A percentile compares a stretch with the other conserved stretches of the same genome.
Conservation (phyloP, 1,140 invertebrate genomes). For the Trialeurodes vaporariorum region DNA sequence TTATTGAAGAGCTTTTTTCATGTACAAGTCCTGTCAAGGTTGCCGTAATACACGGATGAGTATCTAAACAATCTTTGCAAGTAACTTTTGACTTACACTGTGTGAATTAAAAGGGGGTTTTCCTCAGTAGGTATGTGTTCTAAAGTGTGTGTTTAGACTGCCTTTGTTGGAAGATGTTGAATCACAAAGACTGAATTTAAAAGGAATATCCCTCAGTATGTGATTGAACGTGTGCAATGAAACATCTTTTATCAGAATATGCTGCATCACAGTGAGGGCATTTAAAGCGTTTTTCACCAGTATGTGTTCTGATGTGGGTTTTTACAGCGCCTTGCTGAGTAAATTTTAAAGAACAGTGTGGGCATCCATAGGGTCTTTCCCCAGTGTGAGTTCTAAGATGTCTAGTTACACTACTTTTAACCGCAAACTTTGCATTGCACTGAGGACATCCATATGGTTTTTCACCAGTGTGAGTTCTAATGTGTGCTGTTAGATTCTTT, state of each 20-base stretch:
- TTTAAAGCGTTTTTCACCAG: constrained; percentile 52
- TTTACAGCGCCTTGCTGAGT: constrained; percentile 37
- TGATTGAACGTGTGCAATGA: constrained; percentile 39
- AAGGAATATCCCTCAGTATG: constrained; percentile 61
- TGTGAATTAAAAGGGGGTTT: too few species aligned
- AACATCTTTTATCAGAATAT: constrained; percentile 28
- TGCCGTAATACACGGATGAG: too few species aligned
- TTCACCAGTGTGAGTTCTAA: constrained; percentile 25
- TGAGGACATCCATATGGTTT: constrained; percentile 36
- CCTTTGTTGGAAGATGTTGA: constrained; percentile 47
- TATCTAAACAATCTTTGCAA: too few species aligned
- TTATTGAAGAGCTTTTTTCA: too few species aligned
- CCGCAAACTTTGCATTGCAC: constrained; percentile 37
- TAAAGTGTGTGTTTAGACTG: constrained; percentile 49
- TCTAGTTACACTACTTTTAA: constrained; percentile 37
- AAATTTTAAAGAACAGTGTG: constrained; percentile 37
- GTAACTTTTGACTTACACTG: too few species aligned
- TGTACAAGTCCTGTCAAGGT: too few species aligned
- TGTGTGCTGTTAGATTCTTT: neutral
- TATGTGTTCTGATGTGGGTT: constrained; percentile 41
- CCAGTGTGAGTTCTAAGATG: constrained; percentile 35
- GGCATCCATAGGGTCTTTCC: constrained; percentile 35
- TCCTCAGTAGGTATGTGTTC: constrained; percentile 45
- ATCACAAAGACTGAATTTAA: constrained; percentile 43
- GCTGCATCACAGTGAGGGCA: constrained; percentile 56